Evolutionary conservation across 23 tunicate genomes (phyloP), one percentile per base, ranked within the genome.

Genomic region (Styela clava): DNA sequence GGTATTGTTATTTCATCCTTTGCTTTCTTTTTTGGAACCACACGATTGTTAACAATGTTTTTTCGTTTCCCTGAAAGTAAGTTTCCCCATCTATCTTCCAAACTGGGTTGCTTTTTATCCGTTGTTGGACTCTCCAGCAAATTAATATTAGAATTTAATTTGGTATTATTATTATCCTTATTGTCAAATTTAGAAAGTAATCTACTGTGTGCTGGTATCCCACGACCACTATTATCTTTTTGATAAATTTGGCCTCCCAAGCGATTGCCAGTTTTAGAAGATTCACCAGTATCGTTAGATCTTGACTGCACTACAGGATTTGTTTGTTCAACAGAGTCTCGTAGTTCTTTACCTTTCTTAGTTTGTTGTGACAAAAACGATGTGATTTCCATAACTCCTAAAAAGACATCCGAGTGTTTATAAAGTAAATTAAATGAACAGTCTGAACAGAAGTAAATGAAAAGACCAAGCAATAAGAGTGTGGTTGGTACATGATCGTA

Each of bases 191-290:
- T 44, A 44, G 56, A 7, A 44, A 52, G 61, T 24, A 86, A 31
- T 3, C 89, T 78, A 34, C 89, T 86, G 61, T 33, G 23, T 32
- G 21, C 28, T 2, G 89, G 89, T 18, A 86, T 86, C 23, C 89
- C 89, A 16, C 89, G 79, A 26, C 78, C 28, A 36, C 69, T 52
- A 34, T 29, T 32, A 2, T 79, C 27, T 18, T 25, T 0, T 25
- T n/a, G 51, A 18, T 21, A 19, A 9, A 31, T 69, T n/a, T 44
- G 9, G 12, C 88, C 88, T 33, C 88, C 88, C 31, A 85, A 71
- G 35, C 34, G 68, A 27, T 85, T 34, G 18, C 82, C 87, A 44
- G 51, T 16, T 0, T 22, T 29, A 22, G 22, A 16, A 27, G 52
- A 32, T 73, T 73, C 52, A 12, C 7, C 56, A 44, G 56, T 7